These are phyloP conservation scores for Nephrocerus scutellatus DNA, from an alignment of 2,888 invertebrate species.

Conservation along the genomic window DNA sequence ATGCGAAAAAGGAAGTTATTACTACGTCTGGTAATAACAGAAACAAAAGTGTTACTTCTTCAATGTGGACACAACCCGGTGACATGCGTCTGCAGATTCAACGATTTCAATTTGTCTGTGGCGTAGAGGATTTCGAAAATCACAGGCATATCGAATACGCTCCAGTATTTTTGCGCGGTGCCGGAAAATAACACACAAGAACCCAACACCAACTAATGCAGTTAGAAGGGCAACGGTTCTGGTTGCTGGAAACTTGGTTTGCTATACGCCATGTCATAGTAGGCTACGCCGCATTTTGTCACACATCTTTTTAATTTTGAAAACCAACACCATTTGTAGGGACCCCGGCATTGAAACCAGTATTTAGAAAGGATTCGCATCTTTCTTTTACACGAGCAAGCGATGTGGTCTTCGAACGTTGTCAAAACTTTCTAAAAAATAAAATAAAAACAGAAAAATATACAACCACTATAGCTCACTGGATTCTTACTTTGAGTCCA, in stretches of 20 bases:
- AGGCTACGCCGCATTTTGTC: no score
- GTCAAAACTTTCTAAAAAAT: conserved; percentile 30
- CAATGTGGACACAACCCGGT: conserved; percentile 32
- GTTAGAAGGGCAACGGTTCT: conserved; percentile 22
- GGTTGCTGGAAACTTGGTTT: conserved; percentile 5
- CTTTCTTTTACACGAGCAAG: conserved; percentile 24
- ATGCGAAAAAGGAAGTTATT: no score
- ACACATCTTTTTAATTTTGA: no score
- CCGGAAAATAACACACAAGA: conserved; percentile 36
- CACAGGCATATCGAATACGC: conserved; percentile 23
- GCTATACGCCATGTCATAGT: conserved; percentile 15
- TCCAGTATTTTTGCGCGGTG: conserved; percentile 51
- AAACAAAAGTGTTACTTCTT: no score
- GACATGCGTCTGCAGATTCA: conserved; percentile 35
- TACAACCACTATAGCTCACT: background rate
- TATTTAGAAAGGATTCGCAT: conserved; percentile 36
- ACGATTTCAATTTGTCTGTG: conserved; percentile 39
- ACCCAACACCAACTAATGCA: conserved; percentile 34
- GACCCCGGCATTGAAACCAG: conserved; percentile 32
- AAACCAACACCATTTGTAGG: conserved; percentile 5
- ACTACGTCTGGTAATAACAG: no score
- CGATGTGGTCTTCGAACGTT: conserved; percentile 15
- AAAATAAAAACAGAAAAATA: background rate
- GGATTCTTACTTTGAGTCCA: conserved; percentile 25
- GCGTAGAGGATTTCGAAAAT: conserved; percentile 27